These are phyloP conservation scores for Oryzias curvinotus DNA, from an alignment of 2,113 vertebrate species.

Conservation along the genomic window DNA sequence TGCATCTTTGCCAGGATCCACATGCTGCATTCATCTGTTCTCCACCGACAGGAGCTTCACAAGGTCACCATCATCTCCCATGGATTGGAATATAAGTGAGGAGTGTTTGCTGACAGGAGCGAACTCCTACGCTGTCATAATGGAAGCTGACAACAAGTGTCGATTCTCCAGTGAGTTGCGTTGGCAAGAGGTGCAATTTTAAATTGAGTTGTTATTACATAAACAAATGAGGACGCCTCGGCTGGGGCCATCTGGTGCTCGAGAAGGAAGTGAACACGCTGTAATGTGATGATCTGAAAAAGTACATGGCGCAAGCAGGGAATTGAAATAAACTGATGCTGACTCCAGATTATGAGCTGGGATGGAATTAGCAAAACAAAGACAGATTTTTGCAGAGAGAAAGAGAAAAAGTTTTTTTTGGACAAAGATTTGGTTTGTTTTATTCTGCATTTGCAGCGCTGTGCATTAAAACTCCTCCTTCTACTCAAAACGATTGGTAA, in stretches of 20 bases:
- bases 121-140: conserved; percentile 43
- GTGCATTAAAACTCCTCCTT: conserved; percentile 13
- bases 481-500: conserved; percentile 28
- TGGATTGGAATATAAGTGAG: conserved; percentile 12
- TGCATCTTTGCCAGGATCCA: conserved; percentile 8
- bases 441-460: conserved; percentile 33
- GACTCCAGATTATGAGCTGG: conserved; percentile 36
- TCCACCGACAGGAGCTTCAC: conserved; percentile 8
- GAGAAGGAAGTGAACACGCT: conserved; percentile 38
- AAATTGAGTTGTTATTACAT: conserved; percentile 60
- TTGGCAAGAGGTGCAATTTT: conserved; percentile 43
- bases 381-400: conserved; percentile 4
- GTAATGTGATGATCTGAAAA: conserved; percentile 57
- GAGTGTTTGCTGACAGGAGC: conserved; percentile 31
- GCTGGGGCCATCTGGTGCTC: conserved; percentile 55
- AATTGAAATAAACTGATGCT: conserved; percentile 32
- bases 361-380: conserved; percentile 18
- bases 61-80: conserved; percentile 26
- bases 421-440: conserved; percentile 33
- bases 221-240: conserved; percentile 54
- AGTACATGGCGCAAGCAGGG: conserved; percentile 10
- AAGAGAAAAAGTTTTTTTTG: conserved; percentile 11
- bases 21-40: conserved; percentile 15
- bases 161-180: conserved; percentile 50
- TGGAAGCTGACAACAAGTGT: conserved; percentile 37